Evolutionary conservation across 2,113 vertebrate species (phyloP).

Genomic region (Alectura lathami): DNA sequence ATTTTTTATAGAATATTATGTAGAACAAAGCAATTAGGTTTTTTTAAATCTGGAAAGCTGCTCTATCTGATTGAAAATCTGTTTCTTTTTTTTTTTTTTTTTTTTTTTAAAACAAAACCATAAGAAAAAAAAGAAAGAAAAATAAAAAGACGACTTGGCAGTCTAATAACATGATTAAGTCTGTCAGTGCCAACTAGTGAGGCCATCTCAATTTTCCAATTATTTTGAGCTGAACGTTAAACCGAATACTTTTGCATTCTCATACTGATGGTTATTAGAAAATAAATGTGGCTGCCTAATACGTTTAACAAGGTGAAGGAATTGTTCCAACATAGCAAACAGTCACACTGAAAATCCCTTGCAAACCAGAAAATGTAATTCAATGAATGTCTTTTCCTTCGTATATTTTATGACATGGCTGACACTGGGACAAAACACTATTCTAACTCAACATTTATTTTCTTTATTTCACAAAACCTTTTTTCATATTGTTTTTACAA

Average conservation of each 20-base stretch:
- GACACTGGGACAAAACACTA: not conserved
- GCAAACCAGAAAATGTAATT: not conserved
- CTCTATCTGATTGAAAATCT: not conserved
- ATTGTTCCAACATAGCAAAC: not conserved
- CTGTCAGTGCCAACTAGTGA: fast-evolving
- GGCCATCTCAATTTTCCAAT: not conserved
- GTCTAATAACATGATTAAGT: not conserved
- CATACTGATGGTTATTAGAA: not conserved
- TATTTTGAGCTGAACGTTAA: not conserved
- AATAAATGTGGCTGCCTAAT: not conserved
- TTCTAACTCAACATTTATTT: not conserved
- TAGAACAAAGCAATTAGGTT: not conserved
- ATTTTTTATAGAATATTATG: not conserved
- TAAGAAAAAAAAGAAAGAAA: not conserved
- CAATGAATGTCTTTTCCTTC: not conserved
- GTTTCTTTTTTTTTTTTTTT: not conserved
- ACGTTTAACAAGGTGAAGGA: not conserved
- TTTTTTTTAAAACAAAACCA: not conserved
- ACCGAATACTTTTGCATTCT: not conserved
- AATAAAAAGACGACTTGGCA: not conserved
- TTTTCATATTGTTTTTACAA: not conserved
- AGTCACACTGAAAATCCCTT: not conserved
- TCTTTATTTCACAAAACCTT: not conserved
- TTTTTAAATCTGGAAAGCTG: not conserved
- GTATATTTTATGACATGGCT: not conserved